Percentiles rank a stretch among this genome's conserved stretches.
Evolutionary conservation across 2,888 invertebrate genomes (phyloP).

Genomic region (Quadroppia sp.): DNA sequence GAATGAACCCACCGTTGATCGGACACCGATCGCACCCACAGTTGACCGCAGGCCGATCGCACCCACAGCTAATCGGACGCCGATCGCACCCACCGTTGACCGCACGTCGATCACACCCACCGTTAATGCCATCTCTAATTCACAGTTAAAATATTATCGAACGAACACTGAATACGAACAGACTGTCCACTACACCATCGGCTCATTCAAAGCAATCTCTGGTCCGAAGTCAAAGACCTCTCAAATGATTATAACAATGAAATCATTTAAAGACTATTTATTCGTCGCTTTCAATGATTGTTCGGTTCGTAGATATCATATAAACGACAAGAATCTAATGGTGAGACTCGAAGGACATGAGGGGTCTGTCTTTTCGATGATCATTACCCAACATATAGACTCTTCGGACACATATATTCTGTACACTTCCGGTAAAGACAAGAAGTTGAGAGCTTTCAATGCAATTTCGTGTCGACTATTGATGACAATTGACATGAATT

Average conservation of each 20-base stretch:
- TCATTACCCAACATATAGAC: background rate
- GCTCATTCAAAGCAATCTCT: background rate
- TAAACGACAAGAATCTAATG: background rate
- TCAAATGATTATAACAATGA: background rate
- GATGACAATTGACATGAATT: background rate
- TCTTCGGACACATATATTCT: background rate
- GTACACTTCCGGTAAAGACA: conserved; percentile 38
- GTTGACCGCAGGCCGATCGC: too few species aligned
- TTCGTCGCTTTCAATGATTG: background rate
- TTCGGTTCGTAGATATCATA: background rate
- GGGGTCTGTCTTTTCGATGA: background rate
- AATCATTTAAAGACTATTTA: conserved; percentile 11
- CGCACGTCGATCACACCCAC: background rate
- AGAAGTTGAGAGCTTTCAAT: conserved; percentile 36
- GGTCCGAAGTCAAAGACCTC: background rate
- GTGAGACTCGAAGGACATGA: background rate
- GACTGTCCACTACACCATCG: background rate
- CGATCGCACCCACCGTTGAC: too few species aligned
- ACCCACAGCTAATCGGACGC: too few species aligned
- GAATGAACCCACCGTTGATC: too few species aligned
- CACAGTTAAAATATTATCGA: background rate
- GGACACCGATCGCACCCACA: too few species aligned
- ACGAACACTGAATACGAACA: background rate
- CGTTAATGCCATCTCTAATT: background rate
- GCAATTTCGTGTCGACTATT: conserved; percentile 22